Base-by-base conservation (phyloP, 2,113 vertebrate genomes). In the Ameiurus melas region DNA sequence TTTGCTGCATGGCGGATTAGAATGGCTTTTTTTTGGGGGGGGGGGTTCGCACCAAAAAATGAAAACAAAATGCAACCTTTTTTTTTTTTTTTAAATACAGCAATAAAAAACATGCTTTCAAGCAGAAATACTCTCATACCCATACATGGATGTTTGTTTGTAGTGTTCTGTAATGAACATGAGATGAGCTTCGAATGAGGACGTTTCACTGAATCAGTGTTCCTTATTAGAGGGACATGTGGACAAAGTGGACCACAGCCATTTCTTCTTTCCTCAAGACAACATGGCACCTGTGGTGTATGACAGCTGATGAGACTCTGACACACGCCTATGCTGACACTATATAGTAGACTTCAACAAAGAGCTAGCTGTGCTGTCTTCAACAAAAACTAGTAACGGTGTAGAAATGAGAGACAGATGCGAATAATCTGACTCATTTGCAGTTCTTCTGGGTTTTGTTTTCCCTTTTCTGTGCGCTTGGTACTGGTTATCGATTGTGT, bases 261-360 rank as follows among this genome's bases (percentile, higher is more conserved):
- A 36, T 62, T 88, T 86, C 58, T 55, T 47, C 47, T 84, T 70
- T 89, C 85, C 84, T 60, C 55, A 20, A 66, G 62, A 16, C 58
- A 12, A 36, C 53, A 55, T 55, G 82, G 60, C 87, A 87, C 82
- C 90, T 89, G 88, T 87, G 88, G 20, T 66, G 87, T 78, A 27
- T 16, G 92, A 91, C 93, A 93, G 91, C 93, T 95, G 94, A 93
- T 91, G 91, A 92, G 94, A 89, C 93, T 94, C 58, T 92, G 92
- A 90, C 91, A 94, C 89, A 91, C 93, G 1, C 80, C 83, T 89
- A 85, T 83, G 91, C 91, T 92, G 91, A 90, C 92, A 91, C 87
- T 90, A 94, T 17, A 55, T 55, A 77, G 78, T 55, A 73, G 78
- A 91, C 84, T 71, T 87, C 88, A 89, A 58, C 77, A 83, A 12